Conservation (phyloP, 2,888 invertebrate genomes). For the Aphidius colemani region DNA sequence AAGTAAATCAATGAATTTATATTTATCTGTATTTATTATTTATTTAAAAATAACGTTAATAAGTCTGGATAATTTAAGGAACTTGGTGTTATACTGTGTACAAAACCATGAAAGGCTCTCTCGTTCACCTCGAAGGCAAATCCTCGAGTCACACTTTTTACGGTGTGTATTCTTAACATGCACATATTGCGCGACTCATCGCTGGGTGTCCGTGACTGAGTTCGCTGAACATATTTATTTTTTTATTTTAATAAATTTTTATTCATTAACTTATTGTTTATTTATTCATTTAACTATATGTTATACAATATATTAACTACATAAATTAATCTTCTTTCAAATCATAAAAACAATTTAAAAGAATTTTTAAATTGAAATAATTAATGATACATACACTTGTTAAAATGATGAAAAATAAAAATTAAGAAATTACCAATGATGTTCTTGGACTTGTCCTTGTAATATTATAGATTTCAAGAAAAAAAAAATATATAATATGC, state of each 20-base stretch:
- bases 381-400: too few species aligned
- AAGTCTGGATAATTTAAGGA: constrained; percentile 25
- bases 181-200: constrained; percentile 24
- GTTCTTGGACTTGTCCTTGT: too few species aligned
- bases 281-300: not conserved
- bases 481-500: too few species aligned
- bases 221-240: constrained; percentile 17
- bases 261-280: not conserved
- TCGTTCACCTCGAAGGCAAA: constrained; percentile 42
- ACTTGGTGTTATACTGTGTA: constrained; percentile 22
- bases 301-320: too few species aligned
- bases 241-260: constrained; percentile 19
- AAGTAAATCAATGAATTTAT: not conserved
- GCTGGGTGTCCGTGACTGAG: constrained; percentile 27
- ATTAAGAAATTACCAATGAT: too few species aligned
- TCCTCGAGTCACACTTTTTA: constrained; percentile 38
- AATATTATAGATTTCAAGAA: too few species aligned
- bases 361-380: too few species aligned
- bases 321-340: too few species aligned
- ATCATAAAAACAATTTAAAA: too few species aligned
- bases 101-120: constrained; percentile 36
- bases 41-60: not conserved
- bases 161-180: constrained; percentile 16
- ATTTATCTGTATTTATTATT: not conserved
- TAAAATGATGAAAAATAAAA: too few species aligned